These are phyloP conservation scores for Drosophila kanapiae DNA, from an alignment of 1,140 invertebrate genomes.

Conservation along the genomic window DNA sequence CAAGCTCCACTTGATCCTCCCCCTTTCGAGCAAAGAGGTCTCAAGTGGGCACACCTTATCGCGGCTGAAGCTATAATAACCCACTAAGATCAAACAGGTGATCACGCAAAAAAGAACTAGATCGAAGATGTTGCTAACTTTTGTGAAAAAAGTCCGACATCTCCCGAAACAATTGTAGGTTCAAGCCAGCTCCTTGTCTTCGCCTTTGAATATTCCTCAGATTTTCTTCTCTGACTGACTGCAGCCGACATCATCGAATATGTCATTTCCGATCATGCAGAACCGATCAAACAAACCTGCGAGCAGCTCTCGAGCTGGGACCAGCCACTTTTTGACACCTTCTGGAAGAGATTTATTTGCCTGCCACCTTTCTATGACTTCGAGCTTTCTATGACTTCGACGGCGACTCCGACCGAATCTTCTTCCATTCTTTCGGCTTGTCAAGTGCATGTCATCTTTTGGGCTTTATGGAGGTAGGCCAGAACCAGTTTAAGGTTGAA, in stretches of 20 bases:
- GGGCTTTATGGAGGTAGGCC: slow-evolving; percentile 16
- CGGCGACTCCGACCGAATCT: background rate
- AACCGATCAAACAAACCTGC: slow-evolving; percentile 9
- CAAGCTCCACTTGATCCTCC: slow-evolving; percentile 9
- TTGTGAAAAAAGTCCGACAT: too few species aligned
- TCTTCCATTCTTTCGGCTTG: slow-evolving; percentile 29
- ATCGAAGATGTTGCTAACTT: background rate
- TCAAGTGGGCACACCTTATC: slow-evolving; percentile 8
- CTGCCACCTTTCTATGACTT: slow-evolving; percentile 7
- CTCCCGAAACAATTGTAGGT: background rate
- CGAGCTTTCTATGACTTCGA: slow-evolving; percentile 31
- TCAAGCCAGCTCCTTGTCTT: background rate
- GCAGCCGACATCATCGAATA: background rate
- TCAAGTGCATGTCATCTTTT: slow-evolving; percentile 60
- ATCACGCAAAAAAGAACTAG: background rate
- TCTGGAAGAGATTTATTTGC: slow-evolving; percentile 37
- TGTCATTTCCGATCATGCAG: background rate
- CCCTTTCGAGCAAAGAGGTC: background rate
- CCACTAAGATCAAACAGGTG: background rate
- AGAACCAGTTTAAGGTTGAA: slow-evolving; percentile 64
- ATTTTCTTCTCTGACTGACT: background rate
- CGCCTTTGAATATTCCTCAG: background rate
- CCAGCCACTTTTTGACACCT: slow-evolving; percentile 35
- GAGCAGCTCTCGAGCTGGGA: background rate
- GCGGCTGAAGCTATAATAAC: background rate